A percentile compares a stretch with the other conserved stretches of the same genome.
These are phyloP conservation scores for Melieria picta DNA, from an alignment of 2,888 invertebrate genomes.

Conservation along the genomic window DNA sequence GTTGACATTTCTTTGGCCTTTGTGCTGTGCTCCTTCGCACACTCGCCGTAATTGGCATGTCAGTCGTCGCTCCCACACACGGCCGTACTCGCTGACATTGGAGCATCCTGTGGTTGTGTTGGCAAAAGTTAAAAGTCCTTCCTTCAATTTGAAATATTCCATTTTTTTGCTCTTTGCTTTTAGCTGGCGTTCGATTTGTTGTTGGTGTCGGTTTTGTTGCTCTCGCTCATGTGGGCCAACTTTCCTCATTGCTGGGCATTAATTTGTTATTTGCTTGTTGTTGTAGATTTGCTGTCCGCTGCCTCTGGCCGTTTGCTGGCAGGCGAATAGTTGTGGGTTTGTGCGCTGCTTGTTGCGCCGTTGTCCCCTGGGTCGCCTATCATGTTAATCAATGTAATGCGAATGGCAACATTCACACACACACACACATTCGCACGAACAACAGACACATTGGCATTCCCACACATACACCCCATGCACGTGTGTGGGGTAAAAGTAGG, in stretches of 20 bases:
- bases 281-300: background rate
- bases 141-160: slow-evolving; percentile 3
- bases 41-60: slow-evolving; percentile 23
- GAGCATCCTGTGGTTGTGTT: slow-evolving; percentile 4
- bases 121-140: slow-evolving; percentile 24
- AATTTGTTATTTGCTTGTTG: slow-evolving; percentile 5
- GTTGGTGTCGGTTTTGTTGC: background rate
- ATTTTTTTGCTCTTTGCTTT: background rate
- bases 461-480: background rate
- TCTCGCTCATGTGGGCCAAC: background rate
- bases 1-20: background rate
- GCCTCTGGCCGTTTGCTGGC: slow-evolving; percentile 2
- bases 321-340: background rate
- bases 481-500: slow-evolving; percentile 15
- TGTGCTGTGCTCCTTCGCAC: background rate
- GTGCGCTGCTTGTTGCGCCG: slow-evolving; percentile 5
- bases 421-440: background rate
- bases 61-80: slow-evolving; percentile 6
- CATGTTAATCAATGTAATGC: slow-evolving; percentile 35
- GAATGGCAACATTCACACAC: slow-evolving; percentile 5
- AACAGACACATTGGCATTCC: background rate
- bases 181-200: background rate
- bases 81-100: background rate
- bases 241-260: slow-evolving; percentile 4
- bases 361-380: slow-evolving; percentile 28